These are phyloP conservation scores for Okamejei kenojei DNA, from an alignment of 2,797 vertebrate genomes.

Conservation along the genomic window DNA sequence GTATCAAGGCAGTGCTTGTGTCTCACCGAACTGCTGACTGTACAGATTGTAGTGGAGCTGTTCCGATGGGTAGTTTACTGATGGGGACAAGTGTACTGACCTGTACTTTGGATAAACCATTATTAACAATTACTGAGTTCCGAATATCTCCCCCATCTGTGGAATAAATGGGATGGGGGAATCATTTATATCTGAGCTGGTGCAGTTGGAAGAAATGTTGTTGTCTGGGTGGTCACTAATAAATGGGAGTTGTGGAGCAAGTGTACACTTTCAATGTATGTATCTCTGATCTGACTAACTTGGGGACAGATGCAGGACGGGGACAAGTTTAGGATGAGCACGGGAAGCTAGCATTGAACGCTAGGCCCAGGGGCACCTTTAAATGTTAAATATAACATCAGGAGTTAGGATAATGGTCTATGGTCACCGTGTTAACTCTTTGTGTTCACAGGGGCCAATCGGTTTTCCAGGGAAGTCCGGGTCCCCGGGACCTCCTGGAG, in stretches of 20 bases:
- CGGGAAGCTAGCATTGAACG: background rate
- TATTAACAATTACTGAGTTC: too few relatives aligned
- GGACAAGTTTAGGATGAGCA: background rate
- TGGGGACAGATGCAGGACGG: background rate
- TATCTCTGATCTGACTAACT: background rate
- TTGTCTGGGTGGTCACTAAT: too few relatives aligned
- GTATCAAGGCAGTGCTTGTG: too few relatives aligned
- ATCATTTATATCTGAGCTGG: too few relatives aligned
- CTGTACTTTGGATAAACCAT: background rate
- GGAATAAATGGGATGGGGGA: background rate
- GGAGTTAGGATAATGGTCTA: too few relatives aligned
- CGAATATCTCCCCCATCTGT: background rate
- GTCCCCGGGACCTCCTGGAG: constrained; percentile 64
- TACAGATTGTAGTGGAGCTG: too few relatives aligned
- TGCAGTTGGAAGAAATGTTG: background rate
- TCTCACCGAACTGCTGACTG: too few relatives aligned
- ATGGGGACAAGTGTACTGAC: too few relatives aligned
- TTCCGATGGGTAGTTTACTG: too few relatives aligned
- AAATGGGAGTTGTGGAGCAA: too few relatives aligned
- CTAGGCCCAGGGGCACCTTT: background rate
- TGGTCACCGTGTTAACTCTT: background rate
- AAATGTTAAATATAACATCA: too few relatives aligned
- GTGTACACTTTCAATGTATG: background rate
- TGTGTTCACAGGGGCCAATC: constrained; percentile 68
- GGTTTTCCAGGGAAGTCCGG: constrained; percentile 80